Percentiles rank a stretch among this genome's conserved stretches.
Conservation (phyloP, 2,888 invertebrate genomes). For the Drosophila buzzatii region DNA sequence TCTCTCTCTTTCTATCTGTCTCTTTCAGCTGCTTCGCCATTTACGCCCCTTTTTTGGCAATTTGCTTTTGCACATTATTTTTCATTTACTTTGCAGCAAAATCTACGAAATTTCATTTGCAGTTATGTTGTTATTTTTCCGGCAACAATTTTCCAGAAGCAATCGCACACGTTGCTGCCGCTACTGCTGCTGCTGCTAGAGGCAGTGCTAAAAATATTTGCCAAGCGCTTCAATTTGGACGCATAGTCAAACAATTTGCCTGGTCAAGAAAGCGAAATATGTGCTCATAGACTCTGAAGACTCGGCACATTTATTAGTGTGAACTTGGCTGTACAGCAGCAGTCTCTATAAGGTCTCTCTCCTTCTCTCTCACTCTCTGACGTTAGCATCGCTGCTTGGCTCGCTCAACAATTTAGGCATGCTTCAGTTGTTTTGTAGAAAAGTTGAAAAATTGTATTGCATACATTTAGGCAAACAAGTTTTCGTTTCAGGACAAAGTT, state of each 20-base stretch:
- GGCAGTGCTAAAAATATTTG: constrained; percentile 59
- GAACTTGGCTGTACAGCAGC: constrained; percentile 27
- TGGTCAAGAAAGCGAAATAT: constrained; percentile 59
- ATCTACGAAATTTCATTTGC: constrained; percentile 79
- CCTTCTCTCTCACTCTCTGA: constrained; percentile 20
- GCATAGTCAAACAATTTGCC: constrained; percentile 70
- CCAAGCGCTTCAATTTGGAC: constrained; percentile 73
- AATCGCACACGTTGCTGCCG: constrained; percentile 35
- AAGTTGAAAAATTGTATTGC: constrained; percentile 64
- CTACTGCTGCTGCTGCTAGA: neutral
- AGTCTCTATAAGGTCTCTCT: constrained; percentile 27
- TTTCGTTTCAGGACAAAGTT: constrained; percentile 47
- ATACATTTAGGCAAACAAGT: constrained; percentile 52
- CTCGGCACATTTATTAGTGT: constrained; percentile 54
- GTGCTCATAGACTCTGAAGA: constrained; percentile 36
- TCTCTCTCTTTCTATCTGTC: constrained; percentile 9
- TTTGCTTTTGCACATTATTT: constrained; percentile 78
- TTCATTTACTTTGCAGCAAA: constrained; percentile 78
- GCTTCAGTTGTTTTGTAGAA: constrained; percentile 56
- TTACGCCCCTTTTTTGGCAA: constrained; percentile 52
- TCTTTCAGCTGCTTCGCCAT: constrained; percentile 13
- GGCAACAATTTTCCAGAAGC: constrained; percentile 45
- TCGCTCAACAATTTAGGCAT: constrained; percentile 54
- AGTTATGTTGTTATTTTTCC: constrained; percentile 75
- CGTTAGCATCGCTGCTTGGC: constrained; percentile 22